phyloP scores from a whole-genome alignment of 2,113 vertebrate species.

The Dasyornis broadbenti region DNA sequence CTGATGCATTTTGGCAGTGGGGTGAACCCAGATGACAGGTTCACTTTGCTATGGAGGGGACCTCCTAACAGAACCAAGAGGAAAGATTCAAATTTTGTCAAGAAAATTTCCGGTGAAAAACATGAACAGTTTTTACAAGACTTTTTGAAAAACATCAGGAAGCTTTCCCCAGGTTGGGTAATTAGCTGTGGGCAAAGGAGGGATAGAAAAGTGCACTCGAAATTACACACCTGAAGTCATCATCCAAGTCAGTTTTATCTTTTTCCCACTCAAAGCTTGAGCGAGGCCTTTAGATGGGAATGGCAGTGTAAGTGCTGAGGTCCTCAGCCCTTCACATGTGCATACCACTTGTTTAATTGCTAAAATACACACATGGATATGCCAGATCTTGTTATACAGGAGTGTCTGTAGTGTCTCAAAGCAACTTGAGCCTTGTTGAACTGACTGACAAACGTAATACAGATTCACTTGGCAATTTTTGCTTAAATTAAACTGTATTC shows the following conservation, averaged over 20 bases:
- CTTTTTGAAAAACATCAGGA: neutral
- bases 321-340: neutral
- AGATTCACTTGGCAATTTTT: neutral
- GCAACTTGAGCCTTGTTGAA: neutral
- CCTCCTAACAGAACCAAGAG: neutral
- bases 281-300: neutral
- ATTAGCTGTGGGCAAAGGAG: neutral
- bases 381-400: neutral
- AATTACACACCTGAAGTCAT: neutral
- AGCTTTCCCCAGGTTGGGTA: neutral
- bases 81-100: neutral
- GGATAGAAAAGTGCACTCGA: neutral
- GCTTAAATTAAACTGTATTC: neutral
- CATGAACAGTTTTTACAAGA: neutral
- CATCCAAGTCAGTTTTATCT: neutral
- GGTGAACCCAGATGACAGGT: neutral
- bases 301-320: accelerated
- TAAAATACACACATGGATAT: neutral
- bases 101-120: neutral
- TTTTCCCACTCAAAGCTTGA: neutral
- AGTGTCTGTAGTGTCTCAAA: neutral
- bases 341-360: neutral
- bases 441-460: neutral
- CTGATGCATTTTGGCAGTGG: accelerated
- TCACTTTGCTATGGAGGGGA: neutral